Percentiles rank a stretch among this genome's conserved stretches.
Evolutionary conservation across 2,797 vertebrate species (phyloP).

Genomic region (Clamator glandarius): DNA sequence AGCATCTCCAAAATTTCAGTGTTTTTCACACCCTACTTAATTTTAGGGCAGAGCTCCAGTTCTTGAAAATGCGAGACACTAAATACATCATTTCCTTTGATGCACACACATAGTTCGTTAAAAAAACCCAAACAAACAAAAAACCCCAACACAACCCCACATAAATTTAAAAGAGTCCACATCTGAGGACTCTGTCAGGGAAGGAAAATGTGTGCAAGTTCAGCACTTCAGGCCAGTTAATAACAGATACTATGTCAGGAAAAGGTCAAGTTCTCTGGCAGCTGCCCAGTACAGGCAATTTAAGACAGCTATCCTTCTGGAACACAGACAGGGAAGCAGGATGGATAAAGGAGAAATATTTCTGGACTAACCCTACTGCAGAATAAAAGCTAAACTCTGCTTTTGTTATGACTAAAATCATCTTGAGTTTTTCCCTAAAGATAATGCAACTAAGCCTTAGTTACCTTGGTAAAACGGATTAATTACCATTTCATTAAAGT

Average conservation of each 20-base stretch:
- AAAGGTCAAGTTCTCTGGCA: background rate
- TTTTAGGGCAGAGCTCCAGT: background rate
- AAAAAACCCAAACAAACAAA: background rate
- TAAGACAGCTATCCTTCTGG: background rate
- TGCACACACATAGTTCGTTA: background rate
- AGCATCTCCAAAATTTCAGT: background rate
- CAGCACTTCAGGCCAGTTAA: background rate
- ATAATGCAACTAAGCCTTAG: background rate
- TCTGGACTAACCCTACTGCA: background rate
- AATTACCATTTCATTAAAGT: background rate
- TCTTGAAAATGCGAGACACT: background rate
- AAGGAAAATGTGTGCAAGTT: background rate
- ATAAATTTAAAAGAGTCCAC: background rate
- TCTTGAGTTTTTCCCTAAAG: background rate
- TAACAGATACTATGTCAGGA: background rate
- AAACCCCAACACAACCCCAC: too few species aligned
- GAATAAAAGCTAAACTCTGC: background rate
- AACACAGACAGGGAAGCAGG: background rate
- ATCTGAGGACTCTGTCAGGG: background rate
- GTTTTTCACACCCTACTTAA: background rate
- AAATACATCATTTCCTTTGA: background rate
- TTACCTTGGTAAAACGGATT: background rate
- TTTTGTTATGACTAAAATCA: background rate
- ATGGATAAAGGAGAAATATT: background rate
- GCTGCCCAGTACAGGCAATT: background rate